phyloP scores from a whole-genome alignment of 2,888 invertebrate species.

The Slavum lentiscoides region DNA sequence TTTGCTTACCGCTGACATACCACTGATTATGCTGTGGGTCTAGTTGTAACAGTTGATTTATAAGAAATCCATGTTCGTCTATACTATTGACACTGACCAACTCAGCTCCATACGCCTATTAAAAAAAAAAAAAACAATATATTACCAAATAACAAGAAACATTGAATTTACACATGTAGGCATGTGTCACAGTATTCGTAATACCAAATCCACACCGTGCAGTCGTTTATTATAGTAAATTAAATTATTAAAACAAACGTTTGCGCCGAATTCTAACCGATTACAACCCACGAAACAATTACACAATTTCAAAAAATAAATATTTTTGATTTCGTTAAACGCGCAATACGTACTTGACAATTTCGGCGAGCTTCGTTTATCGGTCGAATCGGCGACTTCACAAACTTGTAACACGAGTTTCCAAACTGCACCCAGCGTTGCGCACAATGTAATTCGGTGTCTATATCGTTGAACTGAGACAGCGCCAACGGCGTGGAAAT shows the following conservation, averaged over 20 bases:
- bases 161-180: too few species aligned
- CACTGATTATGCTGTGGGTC: constrained; percentile 86
- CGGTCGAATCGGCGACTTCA: constrained; percentile 80
- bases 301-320: background rate
- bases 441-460: constrained; percentile 67
- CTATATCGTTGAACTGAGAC: constrained; percentile 9
- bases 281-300: background rate
- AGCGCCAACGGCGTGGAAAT: background rate
- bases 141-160: background rate
- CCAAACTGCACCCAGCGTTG: constrained; percentile 82
- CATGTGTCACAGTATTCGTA: too few species aligned
- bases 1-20: constrained; percentile 81
- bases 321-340: background rate
- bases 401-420: constrained; percentile 85
- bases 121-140: constrained; percentile 15
- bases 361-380: constrained; percentile 80
- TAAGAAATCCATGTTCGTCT: constrained; percentile 86
- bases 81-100: constrained; percentile 76
- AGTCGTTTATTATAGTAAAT: too few species aligned
- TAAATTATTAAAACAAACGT: too few species aligned
- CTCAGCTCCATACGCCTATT: constrained; percentile 76
- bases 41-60: constrained; percentile 76
- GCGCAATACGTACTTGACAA: constrained; percentile 64
- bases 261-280: too few species aligned
- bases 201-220: too few species aligned